Percentiles rank a stretch among this genome's conserved stretches.
phyloP scores from a whole-genome alignment of 1,140 invertebrate species.

The Teleopsis dalmanni region DNA sequence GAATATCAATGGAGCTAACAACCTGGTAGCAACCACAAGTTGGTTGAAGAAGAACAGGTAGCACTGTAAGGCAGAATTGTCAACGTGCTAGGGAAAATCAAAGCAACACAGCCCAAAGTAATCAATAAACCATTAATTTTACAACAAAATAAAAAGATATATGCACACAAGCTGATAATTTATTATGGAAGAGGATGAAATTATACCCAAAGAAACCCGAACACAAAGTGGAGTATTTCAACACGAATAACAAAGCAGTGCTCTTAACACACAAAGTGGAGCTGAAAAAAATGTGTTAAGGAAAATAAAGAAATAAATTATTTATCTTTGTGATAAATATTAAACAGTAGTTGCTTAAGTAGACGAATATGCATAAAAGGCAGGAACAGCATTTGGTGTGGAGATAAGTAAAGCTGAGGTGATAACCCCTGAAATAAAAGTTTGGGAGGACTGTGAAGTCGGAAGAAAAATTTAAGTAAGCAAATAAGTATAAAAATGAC shows the following conservation, averaged over 20 bases:
- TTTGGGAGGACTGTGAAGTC: not conserved
- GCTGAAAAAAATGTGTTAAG: not conserved
- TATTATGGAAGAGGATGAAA: not conserved
- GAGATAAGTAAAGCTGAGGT: no score
- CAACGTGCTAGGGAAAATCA: not conserved
- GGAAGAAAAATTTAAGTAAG: not conserved
- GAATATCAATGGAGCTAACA: no score
- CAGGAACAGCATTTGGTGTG: not conserved
- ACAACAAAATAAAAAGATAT: not conserved
- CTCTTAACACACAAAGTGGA: not conserved
- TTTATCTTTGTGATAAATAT: constrained; percentile 7
- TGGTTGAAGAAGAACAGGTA: constrained; percentile 1
- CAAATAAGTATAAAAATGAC: not conserved
- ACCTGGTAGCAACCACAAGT: no score
- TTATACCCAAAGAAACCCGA: not conserved
- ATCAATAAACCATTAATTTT: constrained; percentile 13
- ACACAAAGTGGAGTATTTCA: not conserved
- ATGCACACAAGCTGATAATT: constrained; percentile 1
- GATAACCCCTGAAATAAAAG: no score
- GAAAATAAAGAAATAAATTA: constrained; percentile 9
- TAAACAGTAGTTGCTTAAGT: not conserved
- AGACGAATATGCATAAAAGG: not conserved
- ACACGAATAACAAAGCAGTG: not conserved
- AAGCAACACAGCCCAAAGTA: constrained; percentile 3
- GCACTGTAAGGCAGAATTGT: not conserved